phyloP scores from a whole-genome alignment of 2,113 vertebrate species.

The Asarcornis scutulata region DNA sequence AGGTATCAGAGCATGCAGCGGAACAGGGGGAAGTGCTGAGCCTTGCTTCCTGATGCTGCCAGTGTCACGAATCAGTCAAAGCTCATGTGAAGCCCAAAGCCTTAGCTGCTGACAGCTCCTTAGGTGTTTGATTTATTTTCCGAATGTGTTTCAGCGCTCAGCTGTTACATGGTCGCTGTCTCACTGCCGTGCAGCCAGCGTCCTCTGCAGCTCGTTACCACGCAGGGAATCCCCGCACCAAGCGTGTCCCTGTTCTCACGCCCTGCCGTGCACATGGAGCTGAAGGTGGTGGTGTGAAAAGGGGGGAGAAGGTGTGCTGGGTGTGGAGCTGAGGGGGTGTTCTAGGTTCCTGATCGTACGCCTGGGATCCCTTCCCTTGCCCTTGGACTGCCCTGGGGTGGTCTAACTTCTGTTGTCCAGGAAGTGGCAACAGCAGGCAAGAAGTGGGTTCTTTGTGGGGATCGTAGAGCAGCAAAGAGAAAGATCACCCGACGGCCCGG shows the following conservation, averaged over 20 bases:
- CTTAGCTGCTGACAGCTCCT: not conserved
- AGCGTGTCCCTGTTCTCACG: not conserved
- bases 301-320: rapidly evolving
- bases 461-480: not conserved
- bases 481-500: not conserved
- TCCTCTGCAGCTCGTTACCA: not conserved
- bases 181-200: rapidly evolving
- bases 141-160: not conserved
- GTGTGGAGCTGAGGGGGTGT: not conserved
- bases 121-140: not conserved
- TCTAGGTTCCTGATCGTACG: not conserved
- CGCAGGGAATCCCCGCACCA: rapidly evolving
- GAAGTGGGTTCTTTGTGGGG: not conserved
- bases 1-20: not conserved
- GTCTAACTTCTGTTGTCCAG: not conserved
- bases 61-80: not conserved
- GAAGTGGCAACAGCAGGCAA: not conserved
- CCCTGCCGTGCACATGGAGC: rapidly evolving
- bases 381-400: not conserved
- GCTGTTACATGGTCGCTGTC: not conserved
- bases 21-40: not conserved
- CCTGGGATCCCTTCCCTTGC: not conserved
- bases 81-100: not conserved
- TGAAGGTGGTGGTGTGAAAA: not conserved
- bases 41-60: not conserved